Evolutionary conservation across 2,888 invertebrate genomes (phyloP).

Genomic region (Drosophila nigricruria): DNA sequence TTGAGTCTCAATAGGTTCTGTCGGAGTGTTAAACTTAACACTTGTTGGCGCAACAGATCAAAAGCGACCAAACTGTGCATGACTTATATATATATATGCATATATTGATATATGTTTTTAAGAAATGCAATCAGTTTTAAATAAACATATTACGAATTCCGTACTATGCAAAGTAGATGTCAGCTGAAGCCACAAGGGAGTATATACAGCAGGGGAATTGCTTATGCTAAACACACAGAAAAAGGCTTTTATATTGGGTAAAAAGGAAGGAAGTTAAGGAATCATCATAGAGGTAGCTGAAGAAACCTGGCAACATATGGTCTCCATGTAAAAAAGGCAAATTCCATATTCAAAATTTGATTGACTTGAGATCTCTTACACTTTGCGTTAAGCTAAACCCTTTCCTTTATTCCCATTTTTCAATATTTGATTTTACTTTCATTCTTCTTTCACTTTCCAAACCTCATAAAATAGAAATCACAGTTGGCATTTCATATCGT

Average conservation of each 20-base stretch:
- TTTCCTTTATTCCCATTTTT: not conserved
- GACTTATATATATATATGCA: too few species aligned
- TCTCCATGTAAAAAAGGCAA: not conserved
- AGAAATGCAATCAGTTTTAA: slow-evolving; percentile 35
- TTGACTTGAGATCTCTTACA: not conserved
- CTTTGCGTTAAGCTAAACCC: too few species aligned
- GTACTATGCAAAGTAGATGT: slow-evolving; percentile 38
- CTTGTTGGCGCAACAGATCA: slow-evolving; percentile 69
- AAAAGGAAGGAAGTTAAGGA: not conserved
- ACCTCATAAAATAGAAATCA: not conserved
- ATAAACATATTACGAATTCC: slow-evolving; percentile 25
- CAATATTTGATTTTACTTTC: slow-evolving; percentile 1
- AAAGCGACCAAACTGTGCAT: slow-evolving; percentile 39
- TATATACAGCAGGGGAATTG: not conserved
- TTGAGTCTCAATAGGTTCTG: slow-evolving; percentile 42
- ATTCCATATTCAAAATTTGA: not conserved
- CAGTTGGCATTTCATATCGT: slow-evolving; percentile 20
- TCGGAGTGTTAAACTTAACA: slow-evolving; percentile 39
- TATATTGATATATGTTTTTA: not conserved
- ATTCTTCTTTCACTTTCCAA: not conserved
- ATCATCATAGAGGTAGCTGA: not conserved
- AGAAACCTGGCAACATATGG: slow-evolving; percentile 43
- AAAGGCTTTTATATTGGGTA: not conserved
- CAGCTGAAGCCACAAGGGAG: slow-evolving; percentile 30
- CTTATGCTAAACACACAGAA: not conserved